Conservation (phyloP, 2,888 invertebrate genomes). For the Rhagium mordax region DNA sequence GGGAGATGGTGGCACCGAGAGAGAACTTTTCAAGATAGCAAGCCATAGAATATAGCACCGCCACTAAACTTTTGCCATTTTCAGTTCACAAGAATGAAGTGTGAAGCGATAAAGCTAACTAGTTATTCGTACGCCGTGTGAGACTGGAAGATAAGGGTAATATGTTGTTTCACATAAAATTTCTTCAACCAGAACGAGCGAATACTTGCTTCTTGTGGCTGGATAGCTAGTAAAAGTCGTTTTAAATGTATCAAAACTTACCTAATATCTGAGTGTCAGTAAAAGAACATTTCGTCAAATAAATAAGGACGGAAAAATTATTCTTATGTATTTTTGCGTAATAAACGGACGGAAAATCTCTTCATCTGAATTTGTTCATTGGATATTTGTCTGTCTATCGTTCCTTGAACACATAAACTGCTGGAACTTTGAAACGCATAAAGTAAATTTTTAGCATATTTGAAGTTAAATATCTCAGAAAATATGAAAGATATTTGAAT, state of each 20-base stretch:
- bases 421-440: too few relatives aligned
- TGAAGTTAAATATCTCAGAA: too few relatives aligned
- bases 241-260: neutral
- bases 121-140: slow-evolving; percentile 58
- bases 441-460: too few relatives aligned
- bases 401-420: too few relatives aligned
- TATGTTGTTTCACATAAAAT: slow-evolving; percentile 42
- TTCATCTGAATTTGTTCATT: too few relatives aligned
- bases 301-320: too few relatives aligned
- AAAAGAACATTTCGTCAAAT: too few relatives aligned
- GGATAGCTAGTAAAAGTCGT: neutral
- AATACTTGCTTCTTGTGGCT: slow-evolving; percentile 9
- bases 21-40: slow-evolving; percentile 47
- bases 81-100: slow-evolving; percentile 66
- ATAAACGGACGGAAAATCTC: too few relatives aligned
- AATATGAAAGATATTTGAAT: too few relatives aligned
- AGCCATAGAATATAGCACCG: slow-evolving; percentile 42
- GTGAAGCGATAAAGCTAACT: slow-evolving; percentile 68
- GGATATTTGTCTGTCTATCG: too few relatives aligned
- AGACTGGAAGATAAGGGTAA: slow-evolving; percentile 41
- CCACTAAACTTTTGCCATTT: slow-evolving; percentile 67
- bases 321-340: too few relatives aligned
- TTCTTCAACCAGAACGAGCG: slow-evolving; percentile 21
- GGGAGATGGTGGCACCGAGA: slow-evolving; percentile 36
- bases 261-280: too few relatives aligned